Conservation (phyloP, 2,113 vertebrate genomes). For the Rhinichthys klamathensis region DNA sequence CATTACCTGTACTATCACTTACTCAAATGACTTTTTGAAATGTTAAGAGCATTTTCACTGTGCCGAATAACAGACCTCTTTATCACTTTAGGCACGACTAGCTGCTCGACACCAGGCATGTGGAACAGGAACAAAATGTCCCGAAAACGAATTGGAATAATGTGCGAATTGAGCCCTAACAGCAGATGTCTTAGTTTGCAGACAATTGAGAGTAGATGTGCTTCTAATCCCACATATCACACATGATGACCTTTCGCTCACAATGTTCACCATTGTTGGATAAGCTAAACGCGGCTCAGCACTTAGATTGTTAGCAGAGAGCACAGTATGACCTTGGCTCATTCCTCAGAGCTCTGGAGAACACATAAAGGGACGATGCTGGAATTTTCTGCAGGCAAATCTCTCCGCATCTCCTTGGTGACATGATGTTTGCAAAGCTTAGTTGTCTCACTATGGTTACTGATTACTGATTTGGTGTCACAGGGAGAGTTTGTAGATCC, state of each 20-base stretch:
- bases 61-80: slow-evolving; percentile 15
- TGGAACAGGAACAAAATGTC: slow-evolving; percentile 25
- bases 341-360: slow-evolving; percentile 9
- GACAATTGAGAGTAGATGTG: slow-evolving; percentile 52
- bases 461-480: not conserved
- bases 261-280: slow-evolving; percentile 68
- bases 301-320: slow-evolving; percentile 10
- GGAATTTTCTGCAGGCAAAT: slow-evolving; percentile 28
- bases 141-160: not conserved
- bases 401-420: slow-evolving; percentile 7
- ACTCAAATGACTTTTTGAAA: slow-evolving; percentile 30
- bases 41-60: not conserved
- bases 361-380: not conserved
- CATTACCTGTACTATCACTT: slow-evolving; percentile 28
- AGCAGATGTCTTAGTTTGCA: slow-evolving; percentile 47
- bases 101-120: not conserved
- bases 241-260: slow-evolving; percentile 60
- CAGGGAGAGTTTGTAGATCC: not conserved
- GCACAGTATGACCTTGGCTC: not conserved
- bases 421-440: slow-evolving; percentile 31
- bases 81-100: not conserved
- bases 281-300: slow-evolving; percentile 11
- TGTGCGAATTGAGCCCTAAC: slow-evolving; percentile 14
- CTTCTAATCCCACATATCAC: slow-evolving; percentile 66
- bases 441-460: slow-evolving; percentile 15